Conservation (phyloP, 2,113 vertebrate species). For the Arothron firmamentum region DNA sequence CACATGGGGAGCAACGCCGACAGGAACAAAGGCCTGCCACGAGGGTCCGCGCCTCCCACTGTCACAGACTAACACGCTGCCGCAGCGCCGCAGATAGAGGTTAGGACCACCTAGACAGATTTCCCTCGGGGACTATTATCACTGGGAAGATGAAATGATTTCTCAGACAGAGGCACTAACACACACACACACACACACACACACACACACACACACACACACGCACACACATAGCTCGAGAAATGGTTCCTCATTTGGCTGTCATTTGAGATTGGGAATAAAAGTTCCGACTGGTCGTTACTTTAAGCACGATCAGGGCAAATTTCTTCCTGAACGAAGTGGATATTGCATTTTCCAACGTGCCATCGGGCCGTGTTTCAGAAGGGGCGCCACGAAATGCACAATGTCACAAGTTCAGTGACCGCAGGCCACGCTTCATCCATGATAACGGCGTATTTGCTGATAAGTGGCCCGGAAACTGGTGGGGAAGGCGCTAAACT, state of each 20-base stretch:
- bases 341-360: slow-evolving; percentile 8
- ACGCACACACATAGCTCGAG: background rate
- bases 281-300: slow-evolving; percentile 32
- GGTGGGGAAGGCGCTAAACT: too few relatives aligned
- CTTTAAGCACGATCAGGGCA: slow-evolving; percentile 15
- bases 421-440: too few relatives aligned
- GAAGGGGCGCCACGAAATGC: background rate
- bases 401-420: too few relatives aligned
- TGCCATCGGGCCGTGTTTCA: background rate
- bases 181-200: background rate
- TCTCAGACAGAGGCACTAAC: slow-evolving; percentile 44
- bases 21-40: slow-evolving; percentile 64
- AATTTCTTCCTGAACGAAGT: slow-evolving; percentile 14
- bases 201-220: background rate
- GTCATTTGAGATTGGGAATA: too few relatives aligned
- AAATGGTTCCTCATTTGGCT: background rate
- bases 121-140: slow-evolving; percentile 67
- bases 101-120: slow-evolving; percentile 72
- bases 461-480: too few relatives aligned
- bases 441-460: too few relatives aligned
- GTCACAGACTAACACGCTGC: slow-evolving; percentile 45
- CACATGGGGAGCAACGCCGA: slow-evolving; percentile 30
- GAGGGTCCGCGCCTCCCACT: slow-evolving; percentile 61
- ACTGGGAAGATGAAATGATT: slow-evolving; percentile 67
- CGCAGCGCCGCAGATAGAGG: slow-evolving; percentile 52